Base-by-base conservation (phyloP, 2,888 invertebrate genomes). In the Operophtera brumata region DNA sequence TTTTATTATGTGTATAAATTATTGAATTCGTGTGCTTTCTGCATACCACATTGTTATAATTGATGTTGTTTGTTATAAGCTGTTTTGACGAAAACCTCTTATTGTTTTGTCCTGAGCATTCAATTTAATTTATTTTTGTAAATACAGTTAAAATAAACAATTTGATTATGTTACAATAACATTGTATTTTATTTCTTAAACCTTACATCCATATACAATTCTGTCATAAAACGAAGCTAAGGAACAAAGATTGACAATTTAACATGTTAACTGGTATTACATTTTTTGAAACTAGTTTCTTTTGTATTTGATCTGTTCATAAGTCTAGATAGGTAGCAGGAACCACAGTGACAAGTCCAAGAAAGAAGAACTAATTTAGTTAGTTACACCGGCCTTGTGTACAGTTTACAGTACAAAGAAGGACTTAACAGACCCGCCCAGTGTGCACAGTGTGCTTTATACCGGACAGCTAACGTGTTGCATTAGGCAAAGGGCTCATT, bases 81-180 rank as follows among this genome's bases (percentile, higher is more conserved):
- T 45, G 57, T 55, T 46, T 55, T 56, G 55, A 51, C 43, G 42
- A 49, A 30, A 37, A 36, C 11, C 39, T 43, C 14, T 14, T 13
- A 43, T 55, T 54, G 47, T 54, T 35, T 51, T 54, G 36, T 57
- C 54, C 40, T 26, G 32, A 47, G 32, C 36, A 54, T 55, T 52
- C 46, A 54, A 52, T 52, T 36, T 57, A 57, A 64, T 62, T 55
- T 61, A 62, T 62, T 61, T 55, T 55, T 64, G 56, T 59, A 60
- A 59, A 57, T 62, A 58, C 20, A 56, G 39, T 34, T 43, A 39
- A 54, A 59, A 50, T 51, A 55, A 61, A 58, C 12, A 51, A 42
- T 42, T 47, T 30, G 50, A 40, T 58, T 61, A 45, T 54, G 54
- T 60, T 60, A 57, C 43, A 54, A 42, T 42, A 47, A 37, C 44